Evolutionary conservation across 2,797 vertebrate species (phyloP), one percentile per base, ranked within the genome.

Genomic region (Sebastes vulpes): DNA sequence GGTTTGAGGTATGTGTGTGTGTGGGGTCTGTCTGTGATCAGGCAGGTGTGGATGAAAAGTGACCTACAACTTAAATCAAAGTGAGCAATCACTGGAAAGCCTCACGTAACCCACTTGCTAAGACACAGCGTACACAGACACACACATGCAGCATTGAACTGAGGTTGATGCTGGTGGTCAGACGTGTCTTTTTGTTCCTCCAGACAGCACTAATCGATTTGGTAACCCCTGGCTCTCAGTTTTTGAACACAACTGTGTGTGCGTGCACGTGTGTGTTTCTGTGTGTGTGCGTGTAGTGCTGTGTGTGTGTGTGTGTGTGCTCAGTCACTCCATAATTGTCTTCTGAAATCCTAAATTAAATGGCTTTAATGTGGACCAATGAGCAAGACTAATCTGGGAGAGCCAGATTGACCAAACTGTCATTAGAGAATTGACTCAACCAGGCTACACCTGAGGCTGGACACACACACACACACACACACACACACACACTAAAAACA

Each of bases 171-270:
- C 18, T 65, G 53, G 32, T 59, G 56, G 32, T 56, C 67, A 85
- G 72, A 72, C 75, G 61, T 50, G 80, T 72, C 21, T 72, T 65
- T 81, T 73, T 74, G 57, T 42, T 57, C 57, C 28, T 80, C 32
- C 70, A 88, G 71, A 86, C 73, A 48, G 29, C 69, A 80, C 81
- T 82, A 78, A 92, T 92, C 50, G 57, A 89, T 91, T 84, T 65
- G 65, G 59, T 85, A 73, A 86, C 81, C 77, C 81, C 52, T 68
- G 64, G 14, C 61, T 65, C 26, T 21, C 21, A 11, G 29, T 73
- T 64, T 79, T 59, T 74, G 52, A 74, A 46, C 65, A 57, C 57
- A 10, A 9, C 6, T 70, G 32, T 23, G 48, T 50, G 50, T 28
- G 67, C 12, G 63, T 75, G 25, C 50, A n/a, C 50, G 32, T 20